Conservation (phyloP, 30 jellyfish, hydroid and myxozoan genomes). For the Pelagia noctiluca region DNA sequence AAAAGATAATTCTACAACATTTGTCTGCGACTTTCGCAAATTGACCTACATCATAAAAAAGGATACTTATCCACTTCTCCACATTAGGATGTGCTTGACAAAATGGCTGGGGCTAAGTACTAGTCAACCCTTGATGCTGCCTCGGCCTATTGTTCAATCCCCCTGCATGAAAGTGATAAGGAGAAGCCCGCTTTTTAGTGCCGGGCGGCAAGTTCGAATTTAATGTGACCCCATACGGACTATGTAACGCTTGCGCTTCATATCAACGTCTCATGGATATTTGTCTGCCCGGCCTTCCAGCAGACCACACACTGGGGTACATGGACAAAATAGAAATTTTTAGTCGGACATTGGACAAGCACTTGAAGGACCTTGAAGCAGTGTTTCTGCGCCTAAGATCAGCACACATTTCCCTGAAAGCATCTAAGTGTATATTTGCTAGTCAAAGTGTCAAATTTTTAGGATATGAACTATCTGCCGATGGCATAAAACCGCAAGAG, state of each 20-base stretch:
- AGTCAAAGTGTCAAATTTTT: conserved; percentile 10
- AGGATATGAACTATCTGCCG: conserved; percentile 10
- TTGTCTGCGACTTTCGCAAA: background rate
- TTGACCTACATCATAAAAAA: background rate
- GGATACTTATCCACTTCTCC: background rate
- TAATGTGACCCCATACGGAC: conserved; percentile 1
- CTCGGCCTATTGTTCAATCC: background rate
- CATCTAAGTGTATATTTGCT: background rate
- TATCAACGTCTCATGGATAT: background rate
- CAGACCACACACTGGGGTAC: background rate
- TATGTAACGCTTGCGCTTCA: background rate
- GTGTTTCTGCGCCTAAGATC: conserved; percentile 35
- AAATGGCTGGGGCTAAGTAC: background rate
- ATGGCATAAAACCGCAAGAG: conserved; percentile 14
- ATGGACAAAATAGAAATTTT: conserved; percentile 27
- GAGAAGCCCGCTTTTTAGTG: background rate
- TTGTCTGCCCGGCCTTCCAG: background rate
- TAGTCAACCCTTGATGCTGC: background rate
- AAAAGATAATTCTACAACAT: background rate
- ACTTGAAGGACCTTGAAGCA: conserved; percentile 11
- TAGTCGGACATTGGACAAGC: conserved; percentile 10
- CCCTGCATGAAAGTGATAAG: background rate
- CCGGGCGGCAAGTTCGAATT: background rate
- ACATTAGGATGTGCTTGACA: background rate
- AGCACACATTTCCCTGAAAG: background rate